phyloP scores from a whole-genome alignment of 2,113 vertebrate species.

The Pteruthius melanotis region DNA sequence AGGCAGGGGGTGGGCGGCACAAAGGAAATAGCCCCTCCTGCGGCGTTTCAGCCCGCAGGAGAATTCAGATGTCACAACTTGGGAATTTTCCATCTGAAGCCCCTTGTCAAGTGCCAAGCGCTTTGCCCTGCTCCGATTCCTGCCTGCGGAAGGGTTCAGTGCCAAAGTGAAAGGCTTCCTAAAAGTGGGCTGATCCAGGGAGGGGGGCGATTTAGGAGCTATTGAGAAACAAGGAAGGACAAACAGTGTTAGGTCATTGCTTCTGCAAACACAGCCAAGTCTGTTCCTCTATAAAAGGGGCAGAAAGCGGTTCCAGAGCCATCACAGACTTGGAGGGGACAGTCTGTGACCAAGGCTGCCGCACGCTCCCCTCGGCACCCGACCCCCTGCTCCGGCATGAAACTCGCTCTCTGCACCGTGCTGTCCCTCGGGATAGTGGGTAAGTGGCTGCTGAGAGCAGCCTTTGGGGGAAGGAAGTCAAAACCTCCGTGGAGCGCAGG shows the following conservation, averaged over 20 bases:
- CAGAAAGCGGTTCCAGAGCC: slow-evolving; percentile 3
- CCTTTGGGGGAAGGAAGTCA: not conserved
- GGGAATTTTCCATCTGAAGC: slow-evolving; percentile 55
- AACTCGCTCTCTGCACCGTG: not conserved
- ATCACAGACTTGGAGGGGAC: slow-evolving; percentile 48
- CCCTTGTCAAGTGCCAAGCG: not conserved
- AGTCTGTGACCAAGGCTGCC: slow-evolving; percentile 52
- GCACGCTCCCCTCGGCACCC: not conserved
- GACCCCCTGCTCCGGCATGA: slow-evolving; percentile 26
- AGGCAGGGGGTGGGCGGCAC: slow-evolving; percentile 12
- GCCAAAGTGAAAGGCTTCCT: slow-evolving; percentile 59
- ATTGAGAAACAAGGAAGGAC: slow-evolving; percentile 72
- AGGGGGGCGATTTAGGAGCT: slow-evolving; percentile 7
- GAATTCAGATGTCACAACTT: not conserved
- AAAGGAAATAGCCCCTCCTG: not conserved
- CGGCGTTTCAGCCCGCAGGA: not conserved
- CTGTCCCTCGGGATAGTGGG: slow-evolving; percentile 55
- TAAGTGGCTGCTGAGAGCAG: slow-evolving; percentile 38
- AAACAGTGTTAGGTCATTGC: slow-evolving; percentile 68
- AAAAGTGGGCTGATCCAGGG: slow-evolving; percentile 25
- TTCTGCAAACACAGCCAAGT: slow-evolving; percentile 63
- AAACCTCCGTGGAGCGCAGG: not conserved
- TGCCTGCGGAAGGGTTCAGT: not conserved
- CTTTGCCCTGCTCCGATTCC: not conserved
- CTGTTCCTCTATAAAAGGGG: slow-evolving; percentile 62